Evolutionary conservation across 2,113 vertebrate species (phyloP).

Genomic region (Empidonax traillii): DNA sequence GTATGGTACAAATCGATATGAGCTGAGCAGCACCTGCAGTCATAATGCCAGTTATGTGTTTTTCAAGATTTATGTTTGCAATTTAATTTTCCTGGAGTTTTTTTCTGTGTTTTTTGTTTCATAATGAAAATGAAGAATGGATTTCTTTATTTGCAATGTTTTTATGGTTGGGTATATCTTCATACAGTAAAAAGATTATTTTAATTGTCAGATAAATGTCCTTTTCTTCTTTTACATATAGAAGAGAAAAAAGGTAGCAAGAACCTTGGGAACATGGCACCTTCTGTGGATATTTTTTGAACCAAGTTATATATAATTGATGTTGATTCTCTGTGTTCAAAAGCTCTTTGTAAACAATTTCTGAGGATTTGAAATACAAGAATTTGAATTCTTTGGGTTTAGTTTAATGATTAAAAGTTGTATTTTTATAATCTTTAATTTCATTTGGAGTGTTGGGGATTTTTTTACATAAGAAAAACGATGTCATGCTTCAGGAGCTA

Average conservation of each 20-base stretch:
- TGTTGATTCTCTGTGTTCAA: background rate
- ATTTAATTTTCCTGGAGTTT: background rate
- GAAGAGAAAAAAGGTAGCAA: background rate
- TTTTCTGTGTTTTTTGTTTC: background rate
- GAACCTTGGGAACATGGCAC: background rate
- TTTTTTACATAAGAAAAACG: background rate
- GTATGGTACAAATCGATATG: background rate
- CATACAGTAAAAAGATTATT: background rate
- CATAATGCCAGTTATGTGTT: background rate
- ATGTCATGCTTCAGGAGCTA: background rate
- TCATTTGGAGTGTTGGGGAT: background rate
- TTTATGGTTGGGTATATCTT: background rate
- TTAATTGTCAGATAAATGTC: background rate
- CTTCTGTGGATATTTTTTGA: background rate
- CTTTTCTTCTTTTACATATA: background rate
- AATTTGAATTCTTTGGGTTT: background rate
- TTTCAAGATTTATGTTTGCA: conserved; percentile 3
- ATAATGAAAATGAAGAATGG: background rate
- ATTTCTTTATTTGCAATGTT: background rate
- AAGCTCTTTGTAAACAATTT: background rate
- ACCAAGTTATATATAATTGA: background rate
- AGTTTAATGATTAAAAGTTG: background rate
- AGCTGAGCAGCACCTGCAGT: background rate
- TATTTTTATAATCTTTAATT: background rate
- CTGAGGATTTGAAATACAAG: background rate